Conservation (phyloP, 92 coral and sea anemone genomes). For the Epizoanthus rinbou region DNA sequence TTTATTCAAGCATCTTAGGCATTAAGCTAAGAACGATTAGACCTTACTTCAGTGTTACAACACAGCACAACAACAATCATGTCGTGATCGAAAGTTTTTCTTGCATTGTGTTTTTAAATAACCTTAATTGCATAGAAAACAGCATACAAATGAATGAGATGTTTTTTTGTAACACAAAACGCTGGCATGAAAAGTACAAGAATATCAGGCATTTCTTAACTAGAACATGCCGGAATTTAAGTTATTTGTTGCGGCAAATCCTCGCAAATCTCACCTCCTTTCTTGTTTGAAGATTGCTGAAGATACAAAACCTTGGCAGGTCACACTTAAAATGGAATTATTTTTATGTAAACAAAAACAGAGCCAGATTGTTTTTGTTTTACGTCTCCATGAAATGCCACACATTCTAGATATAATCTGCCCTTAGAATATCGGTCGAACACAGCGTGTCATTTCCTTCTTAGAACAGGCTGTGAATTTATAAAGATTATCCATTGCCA, state of each 20-base stretch:
- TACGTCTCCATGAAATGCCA: slow-evolving; percentile 31
- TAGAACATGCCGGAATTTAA: background rate
- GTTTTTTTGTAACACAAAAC: background rate
- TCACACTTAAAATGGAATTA: slow-evolving; percentile 43
- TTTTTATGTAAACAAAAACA: slow-evolving; percentile 38
- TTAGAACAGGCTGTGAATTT: slow-evolving; percentile 35
- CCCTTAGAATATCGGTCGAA: slow-evolving; percentile 8
- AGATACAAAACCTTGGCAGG: background rate
- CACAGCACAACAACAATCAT: background rate
- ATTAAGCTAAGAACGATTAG: background rate
- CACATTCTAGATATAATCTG: slow-evolving; percentile 38
- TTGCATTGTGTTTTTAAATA: background rate
- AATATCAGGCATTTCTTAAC: background rate
- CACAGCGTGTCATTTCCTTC: slow-evolving; percentile 16
- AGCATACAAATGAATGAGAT: background rate
- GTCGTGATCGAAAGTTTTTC: slow-evolving; percentile 13
- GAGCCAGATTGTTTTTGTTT: slow-evolving; percentile 8
- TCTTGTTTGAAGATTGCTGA: background rate
- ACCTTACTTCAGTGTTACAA: background rate
- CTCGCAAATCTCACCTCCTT: background rate
- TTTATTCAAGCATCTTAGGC: background rate
- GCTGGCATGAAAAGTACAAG: background rate
- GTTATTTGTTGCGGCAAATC: background rate
- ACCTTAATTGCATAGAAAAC: background rate
- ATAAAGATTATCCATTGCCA: slow-evolving; percentile 23